A percentile compares a stretch with the other conserved stretches of the same genome.
Conservation (phyloP, 2,113 vertebrate genomes). For the Nipponia nippon region DNA sequence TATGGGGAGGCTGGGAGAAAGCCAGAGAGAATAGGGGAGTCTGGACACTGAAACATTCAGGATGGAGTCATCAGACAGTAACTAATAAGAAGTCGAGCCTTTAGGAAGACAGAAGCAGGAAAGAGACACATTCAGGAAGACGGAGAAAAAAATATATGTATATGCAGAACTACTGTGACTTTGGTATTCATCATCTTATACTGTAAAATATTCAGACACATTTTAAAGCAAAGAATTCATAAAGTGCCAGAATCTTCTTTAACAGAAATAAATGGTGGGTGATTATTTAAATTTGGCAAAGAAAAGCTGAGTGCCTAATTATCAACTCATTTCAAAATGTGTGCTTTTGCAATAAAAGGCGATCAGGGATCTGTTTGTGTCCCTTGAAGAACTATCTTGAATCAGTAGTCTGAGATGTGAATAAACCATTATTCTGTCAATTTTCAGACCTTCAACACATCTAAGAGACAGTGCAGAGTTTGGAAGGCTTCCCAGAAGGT, state of each 20-base stretch:
- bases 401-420: background rate
- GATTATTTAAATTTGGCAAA: background rate
- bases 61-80: background rate
- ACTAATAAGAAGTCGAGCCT: background rate
- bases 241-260: fast-evolving
- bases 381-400: background rate
- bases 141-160: background rate
- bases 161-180: background rate
- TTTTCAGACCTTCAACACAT: background rate
- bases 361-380: background rate
- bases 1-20: background rate
- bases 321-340: background rate
- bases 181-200: background rate
- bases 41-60: background rate
- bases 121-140: background rate
- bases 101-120: background rate
- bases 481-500: background rate
- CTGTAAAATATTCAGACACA: background rate
- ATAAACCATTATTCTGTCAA: background rate
- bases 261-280: background rate
- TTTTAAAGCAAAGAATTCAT: background rate
- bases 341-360: background rate
- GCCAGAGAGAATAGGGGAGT: fast-evolving
- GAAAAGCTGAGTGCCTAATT: background rate
- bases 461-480: background rate